phyloP scores from a whole-genome alignment of 2,797 vertebrate genomes.

The Anguilla pacifica region DNA sequence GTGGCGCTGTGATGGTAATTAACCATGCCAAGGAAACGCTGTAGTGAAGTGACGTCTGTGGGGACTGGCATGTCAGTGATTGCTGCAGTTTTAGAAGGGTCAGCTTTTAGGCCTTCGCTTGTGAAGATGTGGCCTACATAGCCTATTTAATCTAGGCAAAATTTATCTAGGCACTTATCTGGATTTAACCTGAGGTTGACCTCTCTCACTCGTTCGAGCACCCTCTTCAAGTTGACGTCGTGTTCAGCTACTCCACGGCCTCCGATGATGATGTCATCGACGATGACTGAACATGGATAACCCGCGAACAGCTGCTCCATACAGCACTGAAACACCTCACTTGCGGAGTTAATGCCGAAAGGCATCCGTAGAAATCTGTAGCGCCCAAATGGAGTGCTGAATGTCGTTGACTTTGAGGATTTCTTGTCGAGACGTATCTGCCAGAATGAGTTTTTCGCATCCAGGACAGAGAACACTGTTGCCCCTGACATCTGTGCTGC shows the following conservation, averaged over 20 bases:
- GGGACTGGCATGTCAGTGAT: neutral
- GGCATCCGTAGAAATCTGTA: too few relatives aligned
- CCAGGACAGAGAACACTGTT: too few relatives aligned
- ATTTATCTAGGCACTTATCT: too few relatives aligned
- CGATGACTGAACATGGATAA: slow-evolving; percentile 33
- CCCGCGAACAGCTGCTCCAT: slow-evolving; percentile 46
- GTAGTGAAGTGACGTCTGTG: neutral
- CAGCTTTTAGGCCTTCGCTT: neutral
- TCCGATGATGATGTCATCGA: neutral
- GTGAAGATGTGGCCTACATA: neutral
- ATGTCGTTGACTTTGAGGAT: too few relatives aligned
- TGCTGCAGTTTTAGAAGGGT: neutral
- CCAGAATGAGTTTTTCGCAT: too few relatives aligned
- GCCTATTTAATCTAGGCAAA: neutral
- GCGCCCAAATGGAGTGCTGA: too few relatives aligned
- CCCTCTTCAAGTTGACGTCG: neutral
- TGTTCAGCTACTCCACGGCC: neutral
- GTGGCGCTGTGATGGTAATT: neutral
- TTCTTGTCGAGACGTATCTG: too few relatives aligned
- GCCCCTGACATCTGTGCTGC: too few relatives aligned
- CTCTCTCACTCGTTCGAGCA: neutral
- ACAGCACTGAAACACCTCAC: neutral
- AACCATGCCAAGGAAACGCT: slow-evolving; percentile 24
- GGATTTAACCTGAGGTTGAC: slow-evolving; percentile 8
- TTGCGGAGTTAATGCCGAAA: too few relatives aligned